Evolutionary conservation across 2,888 invertebrate genomes (phyloP).

Genomic region (Acleris sparsana): DNA sequence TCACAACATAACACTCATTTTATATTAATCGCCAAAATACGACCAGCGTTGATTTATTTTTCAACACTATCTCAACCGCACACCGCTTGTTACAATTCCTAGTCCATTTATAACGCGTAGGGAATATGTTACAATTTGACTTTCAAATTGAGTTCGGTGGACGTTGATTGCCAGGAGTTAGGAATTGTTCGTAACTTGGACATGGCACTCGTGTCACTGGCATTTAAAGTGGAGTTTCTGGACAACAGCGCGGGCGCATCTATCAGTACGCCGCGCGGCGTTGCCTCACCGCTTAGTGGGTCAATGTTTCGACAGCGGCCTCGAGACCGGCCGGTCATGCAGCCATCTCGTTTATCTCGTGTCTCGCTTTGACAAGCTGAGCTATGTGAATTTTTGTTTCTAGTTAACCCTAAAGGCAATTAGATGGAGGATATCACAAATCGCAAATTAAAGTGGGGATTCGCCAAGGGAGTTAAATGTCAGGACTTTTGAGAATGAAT

Average conservation of each 20-base stretch:
- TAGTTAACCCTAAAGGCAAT: neutral
- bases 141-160: slow-evolving; percentile 15
- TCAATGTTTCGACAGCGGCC: slow-evolving; percentile 35
- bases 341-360: neutral
- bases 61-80: no score
- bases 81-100: no score
- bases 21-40: no score
- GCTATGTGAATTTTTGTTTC: neutral
- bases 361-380: neutral
- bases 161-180: neutral
- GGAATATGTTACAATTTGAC: slow-evolving; percentile 9
- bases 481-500: no score
- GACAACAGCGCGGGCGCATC: slow-evolving; percentile 16
- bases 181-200: no score
- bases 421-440: no score
- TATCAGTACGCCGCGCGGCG: slow-evolving; percentile 16
- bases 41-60: no score
- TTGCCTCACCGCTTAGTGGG: slow-evolving; percentile 26
- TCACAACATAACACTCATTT: no score
- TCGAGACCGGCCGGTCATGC: slow-evolving; percentile 6
- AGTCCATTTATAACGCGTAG: neutral
- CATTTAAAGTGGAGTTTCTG: no score
- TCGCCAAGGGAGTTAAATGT: no score
- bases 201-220: no score
- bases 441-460: no score